Evolutionary conservation across 1,140 invertebrate species (phyloP).

Genomic region (Drosophila dunni): DNA sequence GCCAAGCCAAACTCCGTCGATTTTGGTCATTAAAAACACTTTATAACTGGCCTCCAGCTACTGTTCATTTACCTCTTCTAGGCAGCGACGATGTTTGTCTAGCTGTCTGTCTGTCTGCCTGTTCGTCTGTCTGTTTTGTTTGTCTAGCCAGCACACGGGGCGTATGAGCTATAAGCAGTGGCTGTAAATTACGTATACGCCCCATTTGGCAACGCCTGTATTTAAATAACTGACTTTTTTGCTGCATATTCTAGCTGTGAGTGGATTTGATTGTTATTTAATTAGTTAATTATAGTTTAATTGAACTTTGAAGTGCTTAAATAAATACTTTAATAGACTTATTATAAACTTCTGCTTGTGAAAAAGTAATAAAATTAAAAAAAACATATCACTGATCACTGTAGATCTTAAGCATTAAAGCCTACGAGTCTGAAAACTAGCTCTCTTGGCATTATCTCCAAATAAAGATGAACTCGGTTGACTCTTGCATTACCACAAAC

Average conservation of each 20-base stretch:
- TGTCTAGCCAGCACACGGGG: constrained; percentile 31
- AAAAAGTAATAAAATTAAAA: too few species aligned
- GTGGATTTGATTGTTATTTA: not conserved
- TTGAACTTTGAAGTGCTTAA: too few species aligned
- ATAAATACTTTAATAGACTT: too few species aligned
- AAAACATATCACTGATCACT: too few species aligned
- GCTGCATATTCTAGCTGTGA: not conserved
- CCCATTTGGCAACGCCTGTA: constrained; percentile 48
- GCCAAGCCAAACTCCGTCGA: constrained; percentile 35
- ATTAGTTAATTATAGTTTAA: not conserved
- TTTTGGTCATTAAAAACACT: constrained; percentile 61
- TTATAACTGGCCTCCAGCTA: constrained; percentile 26
- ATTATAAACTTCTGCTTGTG: too few species aligned
- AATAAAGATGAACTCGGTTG: not conserved
- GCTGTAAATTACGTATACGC: constrained; percentile 76
- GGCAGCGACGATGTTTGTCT: not conserved
- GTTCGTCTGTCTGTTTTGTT: constrained; percentile 19
- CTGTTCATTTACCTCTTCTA: constrained; percentile 5
- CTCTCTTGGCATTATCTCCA: not conserved
- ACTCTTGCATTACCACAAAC: constrained; percentile 2
- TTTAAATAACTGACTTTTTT: not conserved
- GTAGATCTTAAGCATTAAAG: too few species aligned
- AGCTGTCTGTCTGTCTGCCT: constrained; percentile 3
- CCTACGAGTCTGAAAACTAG: too few species aligned
- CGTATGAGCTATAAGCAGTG: constrained; percentile 55